Base-by-base conservation (phyloP, 1,140 invertebrate species). In the Ceratosolen solmsi region DNA sequence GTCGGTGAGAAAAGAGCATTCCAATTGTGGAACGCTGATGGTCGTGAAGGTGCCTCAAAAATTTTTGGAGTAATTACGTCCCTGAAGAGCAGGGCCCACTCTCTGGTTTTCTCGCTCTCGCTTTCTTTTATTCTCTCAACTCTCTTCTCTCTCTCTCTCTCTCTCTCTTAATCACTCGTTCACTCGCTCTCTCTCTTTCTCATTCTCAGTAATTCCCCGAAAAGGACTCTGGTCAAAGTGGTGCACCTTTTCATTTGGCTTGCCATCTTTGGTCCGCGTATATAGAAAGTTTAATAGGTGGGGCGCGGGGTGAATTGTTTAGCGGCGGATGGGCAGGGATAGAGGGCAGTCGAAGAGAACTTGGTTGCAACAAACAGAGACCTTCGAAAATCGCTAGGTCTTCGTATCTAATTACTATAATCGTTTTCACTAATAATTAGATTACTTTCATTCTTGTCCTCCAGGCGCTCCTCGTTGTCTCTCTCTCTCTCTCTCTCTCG, bases 351-450 rank as follows among this genome's bases (percentile, higher is more conserved):
- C 5, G 56, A 15, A 58, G 20, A 11, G 63, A 36, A 68, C 63
- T 68, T 27, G 30, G 49, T 56, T 71, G 49, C 78, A 72, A 72
- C 36, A 38, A 70, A 71, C 63, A 84, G 83, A 86, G 82, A 79
- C 76, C 58, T 76, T 79, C 80, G 74, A 49, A 30, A n/a, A 46
- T 56, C 33, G 74, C 75, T 38, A 30, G 25, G 54, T 83, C 80
- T 75, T 84, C 83, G 84, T 86, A 87, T 83, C 82, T 88, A 90
- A 90, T 90, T 88, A 90, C 89, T 90, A 90, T 90, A 89, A 90
- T 89, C 88, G 87, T 87, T 89, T 89, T 88, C 87, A 86, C 86
- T 86, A 89, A 88, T 90, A 90, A 90, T 90, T 90, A 90, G 89
- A 90, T 89, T 89, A 90, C 88, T 87, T 86, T 87, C 85, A 87